A percentile compares a stretch with the other conserved stretches of the same genome.
phyloP scores from a whole-genome alignment of 2,888 invertebrate genomes.

The Eilema caniola region DNA sequence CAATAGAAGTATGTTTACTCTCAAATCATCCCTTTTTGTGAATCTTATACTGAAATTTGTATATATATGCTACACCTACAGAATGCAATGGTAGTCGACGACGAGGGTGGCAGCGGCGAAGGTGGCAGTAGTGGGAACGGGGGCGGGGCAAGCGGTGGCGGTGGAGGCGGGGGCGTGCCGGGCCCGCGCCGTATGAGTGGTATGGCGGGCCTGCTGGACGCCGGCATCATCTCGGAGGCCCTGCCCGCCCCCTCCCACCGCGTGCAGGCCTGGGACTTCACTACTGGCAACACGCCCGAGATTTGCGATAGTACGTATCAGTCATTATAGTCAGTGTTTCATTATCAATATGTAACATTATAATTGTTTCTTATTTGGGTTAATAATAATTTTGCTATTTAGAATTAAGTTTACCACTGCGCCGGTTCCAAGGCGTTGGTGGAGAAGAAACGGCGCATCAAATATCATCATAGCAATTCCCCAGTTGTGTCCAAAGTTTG shows the following conservation, averaged over 20 bases:
- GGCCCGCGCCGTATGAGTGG: constrained; percentile 68
- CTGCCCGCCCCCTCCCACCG: constrained; percentile 91
- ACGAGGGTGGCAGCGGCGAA: constrained; percentile 59
- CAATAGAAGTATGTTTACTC: too few relatives aligned
- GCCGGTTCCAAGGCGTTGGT: too few relatives aligned
- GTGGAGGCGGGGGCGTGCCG: constrained; percentile 53
- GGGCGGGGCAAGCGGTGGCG: constrained; percentile 37
- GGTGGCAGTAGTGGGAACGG: constrained; percentile 43
- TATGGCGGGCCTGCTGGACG: constrained; percentile 77
- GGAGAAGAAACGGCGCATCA: too few relatives aligned
- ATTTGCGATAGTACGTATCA: constrained; percentile 89
- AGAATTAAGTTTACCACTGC: too few relatives aligned
- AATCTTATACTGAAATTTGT: too few relatives aligned
- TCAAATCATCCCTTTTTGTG: too few relatives aligned
- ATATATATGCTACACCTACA: constrained; percentile 48
- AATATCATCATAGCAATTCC: too few relatives aligned
- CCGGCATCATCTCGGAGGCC: constrained; percentile 81
- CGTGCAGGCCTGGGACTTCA: constrained; percentile 95
- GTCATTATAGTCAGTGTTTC: too few relatives aligned
- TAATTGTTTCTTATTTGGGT: too few relatives aligned
- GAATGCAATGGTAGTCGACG: constrained; percentile 84
- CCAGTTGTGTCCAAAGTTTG: too few relatives aligned
- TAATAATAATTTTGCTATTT: too few relatives aligned
- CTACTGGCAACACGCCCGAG: constrained; percentile 90
- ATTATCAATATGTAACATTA: too few relatives aligned